A percentile compares a stretch with the other conserved stretches of the same genome.
These are phyloP conservation scores for Nannoperca australis DNA, from an alignment of 2,797 vertebrate species.

Conservation along the genomic window DNA sequence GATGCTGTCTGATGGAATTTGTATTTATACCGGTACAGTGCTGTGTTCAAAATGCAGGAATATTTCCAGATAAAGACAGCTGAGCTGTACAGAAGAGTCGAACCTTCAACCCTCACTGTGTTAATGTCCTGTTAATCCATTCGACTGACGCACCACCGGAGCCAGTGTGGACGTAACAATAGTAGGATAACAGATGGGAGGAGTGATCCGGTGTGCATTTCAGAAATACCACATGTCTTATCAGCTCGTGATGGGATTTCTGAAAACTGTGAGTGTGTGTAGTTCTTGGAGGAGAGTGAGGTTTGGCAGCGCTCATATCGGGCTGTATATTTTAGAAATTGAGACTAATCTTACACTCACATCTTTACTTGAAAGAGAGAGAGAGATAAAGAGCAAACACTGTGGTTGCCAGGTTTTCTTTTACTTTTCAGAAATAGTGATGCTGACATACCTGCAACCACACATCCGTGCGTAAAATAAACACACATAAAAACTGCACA, in stretches of 20 bases:
- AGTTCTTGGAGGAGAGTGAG: constrained; percentile 39
- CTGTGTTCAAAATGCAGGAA: neutral
- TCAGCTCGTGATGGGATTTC: constrained; percentile 44
- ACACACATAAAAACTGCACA: neutral
- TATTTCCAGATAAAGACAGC: constrained; percentile 1
- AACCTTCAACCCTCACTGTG: neutral
- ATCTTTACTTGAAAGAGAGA: constrained; percentile 26
- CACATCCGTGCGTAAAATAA: neutral
- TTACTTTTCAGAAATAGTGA: constrained; percentile 6
- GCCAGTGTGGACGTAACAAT: constrained; percentile 47
- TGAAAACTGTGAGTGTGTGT: constrained; percentile 43
- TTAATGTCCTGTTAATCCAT: constrained; percentile 1
- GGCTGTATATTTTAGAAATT: constrained; percentile 11
- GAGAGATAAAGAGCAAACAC: neutral
- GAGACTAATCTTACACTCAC: constrained; percentile 38
- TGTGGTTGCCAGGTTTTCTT: neutral
- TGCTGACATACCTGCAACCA: constrained; percentile 11
- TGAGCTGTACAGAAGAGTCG: neutral
- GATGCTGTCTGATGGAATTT: neutral
- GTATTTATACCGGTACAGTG: neutral
- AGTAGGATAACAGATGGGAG: constrained; percentile 32
- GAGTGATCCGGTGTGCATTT: constrained; percentile 27
- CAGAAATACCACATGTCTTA: constrained; percentile 46
- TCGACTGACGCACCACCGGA: constrained; percentile 1
- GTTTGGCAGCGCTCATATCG: constrained; percentile 16